Evolutionary conservation across 2,113 vertebrate species (phyloP).

Genomic region (Indicator indicator): DNA sequence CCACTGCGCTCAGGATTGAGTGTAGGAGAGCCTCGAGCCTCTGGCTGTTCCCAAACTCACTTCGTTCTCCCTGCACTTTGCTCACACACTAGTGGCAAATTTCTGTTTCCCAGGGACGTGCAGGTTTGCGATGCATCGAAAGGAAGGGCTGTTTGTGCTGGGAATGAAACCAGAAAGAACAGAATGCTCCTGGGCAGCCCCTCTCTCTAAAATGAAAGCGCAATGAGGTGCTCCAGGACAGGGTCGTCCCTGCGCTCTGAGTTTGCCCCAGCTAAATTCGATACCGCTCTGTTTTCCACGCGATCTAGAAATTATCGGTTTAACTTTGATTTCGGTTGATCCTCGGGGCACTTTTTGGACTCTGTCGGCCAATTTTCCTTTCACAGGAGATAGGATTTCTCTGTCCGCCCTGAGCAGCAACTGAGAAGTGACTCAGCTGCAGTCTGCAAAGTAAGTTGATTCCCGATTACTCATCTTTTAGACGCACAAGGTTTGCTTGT

Average conservation of each 20-base stretch:
- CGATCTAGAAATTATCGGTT: slow-evolving; percentile 41
- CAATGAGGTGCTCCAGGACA: background rate
- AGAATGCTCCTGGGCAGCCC: background rate
- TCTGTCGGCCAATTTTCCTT: slow-evolving; percentile 25
- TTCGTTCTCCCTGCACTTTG: background rate
- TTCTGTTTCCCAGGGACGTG: accelerated
- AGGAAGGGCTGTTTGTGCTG: background rate
- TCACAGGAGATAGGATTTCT: slow-evolving; percentile 40
- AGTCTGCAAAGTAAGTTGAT: background rate
- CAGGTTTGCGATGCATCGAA: background rate
- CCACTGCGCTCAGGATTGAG: accelerated
- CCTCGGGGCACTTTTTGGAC: slow-evolving; percentile 39
- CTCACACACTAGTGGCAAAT: background rate
- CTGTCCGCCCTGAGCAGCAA: background rate
- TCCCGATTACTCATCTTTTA: slow-evolving; percentile 23
- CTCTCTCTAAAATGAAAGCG: background rate
- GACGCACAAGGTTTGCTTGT: background rate
- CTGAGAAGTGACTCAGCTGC: slow-evolving; percentile 42
- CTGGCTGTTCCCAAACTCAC: background rate
- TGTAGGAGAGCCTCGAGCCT: background rate
- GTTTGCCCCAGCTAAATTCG: background rate
- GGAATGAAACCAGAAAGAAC: background rate
- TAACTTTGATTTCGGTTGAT: slow-evolving; percentile 50
- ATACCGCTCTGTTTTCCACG: slow-evolving; percentile 9
- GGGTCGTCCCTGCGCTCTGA: background rate